A percentile compares a stretch with the other conserved stretches of the same genome.
phyloP scores from a whole-genome alignment of 1,140 invertebrate species.

The Drosophila santomea region DNA sequence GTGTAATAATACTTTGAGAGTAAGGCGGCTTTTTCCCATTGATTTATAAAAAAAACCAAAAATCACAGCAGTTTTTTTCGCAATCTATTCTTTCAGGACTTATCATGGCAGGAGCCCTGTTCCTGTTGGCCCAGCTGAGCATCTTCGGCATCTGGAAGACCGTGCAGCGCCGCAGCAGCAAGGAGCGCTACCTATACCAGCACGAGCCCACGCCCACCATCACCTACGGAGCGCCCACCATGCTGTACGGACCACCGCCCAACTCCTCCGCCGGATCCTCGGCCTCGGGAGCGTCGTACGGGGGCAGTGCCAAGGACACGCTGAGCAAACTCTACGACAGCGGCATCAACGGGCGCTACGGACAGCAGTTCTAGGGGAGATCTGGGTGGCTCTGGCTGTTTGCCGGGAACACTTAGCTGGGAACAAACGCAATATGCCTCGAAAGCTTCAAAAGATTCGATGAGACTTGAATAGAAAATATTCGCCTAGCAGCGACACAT shows the following conservation, averaged over 20 bases:
- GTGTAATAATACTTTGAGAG: background rate
- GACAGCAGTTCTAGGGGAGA: slow-evolving; percentile 89
- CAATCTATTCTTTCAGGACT: slow-evolving; percentile 55
- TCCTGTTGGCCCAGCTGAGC: slow-evolving; percentile 78
- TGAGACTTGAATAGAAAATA: slow-evolving; percentile 78
- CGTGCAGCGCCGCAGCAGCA: slow-evolving; percentile 91
- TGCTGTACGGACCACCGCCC: slow-evolving; percentile 73
- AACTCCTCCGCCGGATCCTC: slow-evolving; percentile 34
- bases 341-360: slow-evolving; percentile 89
- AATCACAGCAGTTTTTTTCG: too few relatives aligned
- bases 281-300: slow-evolving; percentile 58
- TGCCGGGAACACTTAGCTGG: slow-evolving; percentile 74
- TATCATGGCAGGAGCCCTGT: slow-evolving; percentile 73
- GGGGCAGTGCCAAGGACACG: slow-evolving; percentile 88
- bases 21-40: too few relatives aligned
- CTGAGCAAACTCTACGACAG: slow-evolving; percentile 94
- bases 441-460: slow-evolving; percentile 83
- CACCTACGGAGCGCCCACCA: slow-evolving; percentile 72
- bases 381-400: slow-evolving; percentile 57
- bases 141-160: slow-evolving; percentile 83
- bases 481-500: slow-evolving; percentile 47
- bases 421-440: slow-evolving; percentile 82
- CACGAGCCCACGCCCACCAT: slow-evolving; percentile 73
- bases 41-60: too few relatives aligned
- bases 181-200: slow-evolving; percentile 85